Conservation (phyloP, 2,113 vertebrate species). For the Pelobates fuscus region DNA sequence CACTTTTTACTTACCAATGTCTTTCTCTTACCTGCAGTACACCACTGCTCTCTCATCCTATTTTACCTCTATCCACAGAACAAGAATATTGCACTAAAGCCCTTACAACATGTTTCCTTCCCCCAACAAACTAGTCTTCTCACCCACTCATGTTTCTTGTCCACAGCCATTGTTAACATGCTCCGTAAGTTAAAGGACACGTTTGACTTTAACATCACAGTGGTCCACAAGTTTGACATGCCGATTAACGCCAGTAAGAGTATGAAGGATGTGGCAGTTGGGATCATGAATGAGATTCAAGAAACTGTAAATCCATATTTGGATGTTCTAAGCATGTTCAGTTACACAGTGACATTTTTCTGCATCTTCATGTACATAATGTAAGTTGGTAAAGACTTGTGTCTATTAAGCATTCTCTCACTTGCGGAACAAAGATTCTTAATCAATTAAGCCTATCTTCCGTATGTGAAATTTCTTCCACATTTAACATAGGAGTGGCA, state of each 20-base stretch:
- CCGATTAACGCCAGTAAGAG: constrained; percentile 72
- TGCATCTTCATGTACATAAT: constrained; percentile 68
- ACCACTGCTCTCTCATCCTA: too few species aligned
- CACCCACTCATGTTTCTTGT: not conserved
- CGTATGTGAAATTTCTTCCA: too few species aligned
- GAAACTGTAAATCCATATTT: constrained; percentile 54
- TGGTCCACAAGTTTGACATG: constrained; percentile 65
- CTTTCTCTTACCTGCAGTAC: too few species aligned
- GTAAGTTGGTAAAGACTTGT: constrained; percentile 76
- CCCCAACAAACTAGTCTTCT: not conserved
- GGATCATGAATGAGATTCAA: constrained; percentile 71
- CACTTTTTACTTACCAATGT: too few species aligned
- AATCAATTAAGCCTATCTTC: too few species aligned
- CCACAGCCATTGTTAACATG: not conserved
- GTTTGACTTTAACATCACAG: constrained; percentile 85
- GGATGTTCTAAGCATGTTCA: constrained; percentile 59
- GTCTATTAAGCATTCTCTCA: too few species aligned
- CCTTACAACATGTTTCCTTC: not conserved
- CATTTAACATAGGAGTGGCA: too few species aligned
- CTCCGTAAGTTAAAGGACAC: constrained; percentile 72
- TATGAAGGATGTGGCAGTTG: constrained; percentile 69
- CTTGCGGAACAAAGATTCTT: too few species aligned
- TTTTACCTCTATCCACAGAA: too few species aligned
- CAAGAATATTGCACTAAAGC: too few species aligned
- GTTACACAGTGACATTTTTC: constrained; percentile 64